Evolutionary conservation across 2,888 invertebrate genomes (phyloP), one percentile per base, ranked within the genome.

Genomic region (Himalopsyche kuldschensis): DNA sequence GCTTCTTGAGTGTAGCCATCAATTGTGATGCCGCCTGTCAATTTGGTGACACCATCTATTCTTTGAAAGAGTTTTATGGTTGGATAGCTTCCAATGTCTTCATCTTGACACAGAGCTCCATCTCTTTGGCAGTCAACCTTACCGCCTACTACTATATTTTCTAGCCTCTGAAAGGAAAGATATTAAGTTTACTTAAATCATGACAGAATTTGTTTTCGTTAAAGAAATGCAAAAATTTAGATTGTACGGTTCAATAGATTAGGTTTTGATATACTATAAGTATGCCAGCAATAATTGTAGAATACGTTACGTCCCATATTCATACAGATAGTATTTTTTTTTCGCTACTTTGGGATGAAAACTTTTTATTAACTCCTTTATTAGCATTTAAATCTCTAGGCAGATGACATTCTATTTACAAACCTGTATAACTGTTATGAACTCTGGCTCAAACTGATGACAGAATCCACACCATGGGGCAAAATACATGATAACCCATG

Each of bases 401-500:
- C 41, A 15, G 41, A 41, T 17, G 30, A 48, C 11, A 89, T 88
- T 84, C 82, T 89, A 95, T 55, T 55, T 1, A 55, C 55, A 20
- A 55, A 55, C 95, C 90, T 93, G 90, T 15, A 95, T 94, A 77
- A 94, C 92, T 86, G 91, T 90, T 86, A 94, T 92, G 89, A 94
- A 95, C 86, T 94, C 93, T 2, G 95, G 95, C 84, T 94, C 94
- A 88, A 95, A 94, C 85, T 91, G 90, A 85, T 93, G 91, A 87
- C 95, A 95, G 87, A 92, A 93, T 24, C 91, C 91, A 88, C 93
- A 93, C 94, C 95, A 95, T 0, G 94, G 94, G 20, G 94, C 94
- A 88, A 92, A 95, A 89, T 94, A 95, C 89, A 95, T 94, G 1
- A 95, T 91, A 48, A 95, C 87, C 93, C 93, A 94, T 0, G 92